These are phyloP conservation scores for Montipora sp. DNA, from an alignment of 64 coral and sea anemone species.

Conservation along the genomic window DNA sequence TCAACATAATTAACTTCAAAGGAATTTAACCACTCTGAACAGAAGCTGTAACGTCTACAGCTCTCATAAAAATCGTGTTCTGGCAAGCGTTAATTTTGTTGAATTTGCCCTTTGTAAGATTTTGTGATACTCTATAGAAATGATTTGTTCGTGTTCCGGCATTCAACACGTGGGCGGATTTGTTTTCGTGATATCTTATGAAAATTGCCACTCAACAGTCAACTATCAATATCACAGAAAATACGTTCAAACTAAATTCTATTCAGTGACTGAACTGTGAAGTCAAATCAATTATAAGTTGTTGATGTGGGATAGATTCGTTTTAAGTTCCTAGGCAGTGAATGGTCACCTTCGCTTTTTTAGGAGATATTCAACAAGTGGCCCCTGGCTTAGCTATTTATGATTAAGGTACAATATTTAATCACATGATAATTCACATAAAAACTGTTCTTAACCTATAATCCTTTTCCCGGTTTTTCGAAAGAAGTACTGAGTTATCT, in stretches of 20 bases:
- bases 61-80: not conserved
- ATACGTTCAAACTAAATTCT: not conserved
- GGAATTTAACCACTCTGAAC: not conserved
- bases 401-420: too few species aligned
- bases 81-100: not conserved
- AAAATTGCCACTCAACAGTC: not conserved
- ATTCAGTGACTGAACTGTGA: too few species aligned
- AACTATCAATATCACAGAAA: not conserved
- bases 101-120: not conserved
- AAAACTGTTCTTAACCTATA: too few species aligned
- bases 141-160: not conserved
- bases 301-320: too few species aligned
- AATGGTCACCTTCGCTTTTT: too few species aligned
- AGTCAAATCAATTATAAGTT: too few species aligned
- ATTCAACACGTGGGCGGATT: not conserved
- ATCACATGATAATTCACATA: too few species aligned
- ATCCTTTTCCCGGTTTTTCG: too few species aligned
- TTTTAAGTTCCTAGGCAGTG: too few species aligned
- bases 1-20: not conserved
- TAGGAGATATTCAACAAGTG: too few species aligned
- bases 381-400: too few species aligned
- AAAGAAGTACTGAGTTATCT: too few species aligned
- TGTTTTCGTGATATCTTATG: not conserved
- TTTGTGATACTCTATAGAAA: constrained; percentile 13
- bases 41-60: not conserved